phyloP scores from a whole-genome alignment of 2,888 invertebrate species.

The Epinotia bilunana region DNA sequence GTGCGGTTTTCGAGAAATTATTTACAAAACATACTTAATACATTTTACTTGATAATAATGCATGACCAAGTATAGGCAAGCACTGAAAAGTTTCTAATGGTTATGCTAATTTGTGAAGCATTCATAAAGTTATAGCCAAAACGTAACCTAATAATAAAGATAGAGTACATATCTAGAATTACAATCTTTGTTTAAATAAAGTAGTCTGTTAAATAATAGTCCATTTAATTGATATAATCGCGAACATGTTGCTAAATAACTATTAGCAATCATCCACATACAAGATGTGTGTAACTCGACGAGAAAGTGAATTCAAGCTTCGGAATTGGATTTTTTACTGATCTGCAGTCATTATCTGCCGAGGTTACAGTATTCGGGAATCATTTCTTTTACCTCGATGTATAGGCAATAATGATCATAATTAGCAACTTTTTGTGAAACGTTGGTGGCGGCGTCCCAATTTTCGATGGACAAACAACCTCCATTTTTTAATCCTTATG shows the following conservation, averaged over 20 bases:
- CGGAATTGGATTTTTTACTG: slow-evolving; percentile 33
- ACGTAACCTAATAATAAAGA: slow-evolving; percentile 1
- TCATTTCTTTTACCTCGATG: background rate
- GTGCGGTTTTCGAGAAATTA: too few relatives aligned
- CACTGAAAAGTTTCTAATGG: background rate
- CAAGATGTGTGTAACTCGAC: slow-evolving; percentile 31
- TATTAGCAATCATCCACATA: slow-evolving; percentile 31
- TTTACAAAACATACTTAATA: too few relatives aligned
- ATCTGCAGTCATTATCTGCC: slow-evolving; percentile 26
- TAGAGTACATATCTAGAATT: background rate
- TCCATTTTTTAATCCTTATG: too few relatives aligned
- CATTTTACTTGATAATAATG: too few relatives aligned
- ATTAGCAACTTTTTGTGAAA: too few relatives aligned
- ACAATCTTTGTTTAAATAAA: background rate
- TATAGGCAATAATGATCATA: background rate
- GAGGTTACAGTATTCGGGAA: slow-evolving; percentile 13
- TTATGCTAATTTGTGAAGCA: background rate
- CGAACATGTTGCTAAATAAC: slow-evolving; percentile 19
- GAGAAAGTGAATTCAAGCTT: slow-evolving; percentile 41
- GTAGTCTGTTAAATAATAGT: slow-evolving; percentile 2
- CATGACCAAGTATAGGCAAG: background rate
- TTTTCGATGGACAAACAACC: too few relatives aligned
- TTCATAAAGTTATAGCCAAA: background rate
- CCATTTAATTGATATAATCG: background rate
- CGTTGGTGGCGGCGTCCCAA: too few relatives aligned